Evolutionary conservation across 2,113 vertebrate genomes (phyloP), one percentile per base, ranked within the genome.

Genomic region (Origma solitaria): DNA sequence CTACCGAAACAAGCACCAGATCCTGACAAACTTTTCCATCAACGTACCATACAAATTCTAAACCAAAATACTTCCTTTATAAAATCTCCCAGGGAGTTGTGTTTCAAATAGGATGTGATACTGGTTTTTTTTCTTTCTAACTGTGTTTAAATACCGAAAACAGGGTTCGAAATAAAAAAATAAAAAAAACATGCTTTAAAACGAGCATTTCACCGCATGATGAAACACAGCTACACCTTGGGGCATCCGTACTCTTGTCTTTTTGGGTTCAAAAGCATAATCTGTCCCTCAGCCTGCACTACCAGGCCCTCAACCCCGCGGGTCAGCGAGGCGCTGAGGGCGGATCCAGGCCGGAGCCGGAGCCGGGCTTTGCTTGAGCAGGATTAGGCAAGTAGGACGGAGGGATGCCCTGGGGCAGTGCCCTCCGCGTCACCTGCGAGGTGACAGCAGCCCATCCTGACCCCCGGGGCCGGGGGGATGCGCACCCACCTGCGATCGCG

Each of bases 31-130:
- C 15, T 30, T n/a, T 82, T 35, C 30, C 44, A 62, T 15, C 77
- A 58, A 44, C 0, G 0, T 23, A 37, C 8, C 35, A 31, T 2
- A 0, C 0, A 5, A 49, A 28, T 57, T 35, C 68, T 40, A 53
- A 81, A 76, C 19, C 44, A 27, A 56, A 91, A 30, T 53, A 13
- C 54, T 53, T 58, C 6, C 49, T 87, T 91, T 80, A 14, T 2
- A 53, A 78, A 91, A 50, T 13, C 33, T 22, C 23, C 35, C 33
- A 3, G 13, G 2, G 30, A 50, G 27, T 6, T 27, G 47, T 7
- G 0, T 35, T 88, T 66, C 68, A 42, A 12, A 27, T 9, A 65
- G 7, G 5, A 42, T 2, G 53, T 3, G 35, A 68, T 0, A 0
- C 5, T 22, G 1, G n/a, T n/a, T 23, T 80, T 40, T n/a, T 49